phyloP scores from a whole-genome alignment of 2,888 invertebrate genomes.

The Sinodicranocentrus sp. region DNA sequence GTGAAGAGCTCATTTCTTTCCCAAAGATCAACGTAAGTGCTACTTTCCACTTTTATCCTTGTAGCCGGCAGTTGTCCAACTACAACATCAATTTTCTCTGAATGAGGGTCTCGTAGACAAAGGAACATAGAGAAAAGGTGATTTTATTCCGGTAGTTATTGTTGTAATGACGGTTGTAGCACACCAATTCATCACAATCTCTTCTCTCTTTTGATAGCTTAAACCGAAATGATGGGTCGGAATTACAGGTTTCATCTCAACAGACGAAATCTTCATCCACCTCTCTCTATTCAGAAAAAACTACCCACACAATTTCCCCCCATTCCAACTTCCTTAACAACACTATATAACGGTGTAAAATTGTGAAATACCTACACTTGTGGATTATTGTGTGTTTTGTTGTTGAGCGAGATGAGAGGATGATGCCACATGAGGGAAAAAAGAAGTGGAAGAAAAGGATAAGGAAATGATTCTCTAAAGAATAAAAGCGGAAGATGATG shows the following conservation, averaged over 20 bases:
- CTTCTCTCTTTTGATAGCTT: slow-evolving; percentile 45
- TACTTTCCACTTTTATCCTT: too few relatives aligned
- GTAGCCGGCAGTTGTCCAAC: too few relatives aligned
- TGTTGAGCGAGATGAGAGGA: neutral
- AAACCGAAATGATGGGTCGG: slow-evolving; percentile 53
- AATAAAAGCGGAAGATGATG: slow-evolving; percentile 42
- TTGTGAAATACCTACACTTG: neutral
- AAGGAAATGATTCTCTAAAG: slow-evolving; percentile 48
- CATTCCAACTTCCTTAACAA: neutral
- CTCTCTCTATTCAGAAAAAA: neutral
- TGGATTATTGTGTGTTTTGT: neutral
- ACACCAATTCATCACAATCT: slow-evolving; percentile 56
- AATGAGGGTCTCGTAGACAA: slow-evolving; percentile 7
- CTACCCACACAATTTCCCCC: neutral
- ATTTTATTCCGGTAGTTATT: slow-evolving; percentile 41
- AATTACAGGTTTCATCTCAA: slow-evolving; percentile 39
- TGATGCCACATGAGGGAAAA: neutral
- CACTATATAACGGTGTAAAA: neutral
- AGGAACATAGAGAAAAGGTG: slow-evolving; percentile 30
- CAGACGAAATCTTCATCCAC: slow-evolving; percentile 3
- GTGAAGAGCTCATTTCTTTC: too few relatives aligned
- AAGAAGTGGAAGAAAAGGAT: slow-evolving; percentile 28
- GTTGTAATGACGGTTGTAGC: slow-evolving; percentile 29
- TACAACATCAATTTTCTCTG: slow-evolving; percentile 16
- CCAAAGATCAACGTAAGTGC: too few relatives aligned